Conservation (phyloP, 2,797 vertebrate genomes). For the Nannoperca australis region DNA sequence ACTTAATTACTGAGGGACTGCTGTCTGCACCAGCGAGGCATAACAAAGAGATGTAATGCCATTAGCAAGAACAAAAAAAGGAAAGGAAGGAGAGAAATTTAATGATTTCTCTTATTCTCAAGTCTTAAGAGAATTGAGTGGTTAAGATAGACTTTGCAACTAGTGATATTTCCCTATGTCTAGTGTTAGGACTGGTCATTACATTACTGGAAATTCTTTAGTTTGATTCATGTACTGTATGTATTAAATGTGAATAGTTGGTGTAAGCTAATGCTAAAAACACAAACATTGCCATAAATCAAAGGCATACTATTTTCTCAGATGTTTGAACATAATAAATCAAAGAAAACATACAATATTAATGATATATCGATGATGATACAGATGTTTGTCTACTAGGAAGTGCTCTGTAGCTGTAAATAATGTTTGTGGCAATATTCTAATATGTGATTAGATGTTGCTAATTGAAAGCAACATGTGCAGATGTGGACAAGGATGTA, state of each 20-base stretch:
- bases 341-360: background rate
- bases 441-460: background rate
- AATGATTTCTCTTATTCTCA: conserved; percentile 70
- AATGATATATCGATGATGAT: background rate
- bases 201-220: conserved; percentile 18
- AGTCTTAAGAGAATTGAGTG: conserved; percentile 62
- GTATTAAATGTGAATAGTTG: conserved; percentile 22
- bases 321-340: conserved; percentile 10
- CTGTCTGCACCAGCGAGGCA: conserved; percentile 81
- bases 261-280: background rate
- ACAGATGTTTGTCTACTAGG: background rate
- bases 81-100: conserved; percentile 54
- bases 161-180: conserved; percentile 41
- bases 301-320: background rate
- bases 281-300: background rate
- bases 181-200: conserved; percentile 33
- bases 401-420: background rate
- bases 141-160: conserved; percentile 55
- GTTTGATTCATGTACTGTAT: conserved; percentile 16
- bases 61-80: conserved; percentile 73
- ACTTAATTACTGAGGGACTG: conserved; percentile 85
- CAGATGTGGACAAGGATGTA: background rate
- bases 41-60: conserved; percentile 84
- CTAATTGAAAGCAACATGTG: background rate
- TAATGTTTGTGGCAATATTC: conserved; percentile 3